Evolutionary conservation across 2,888 invertebrate genomes (phyloP), one percentile per base, ranked within the genome.

Genomic region (Anthrax anthrax): DNA sequence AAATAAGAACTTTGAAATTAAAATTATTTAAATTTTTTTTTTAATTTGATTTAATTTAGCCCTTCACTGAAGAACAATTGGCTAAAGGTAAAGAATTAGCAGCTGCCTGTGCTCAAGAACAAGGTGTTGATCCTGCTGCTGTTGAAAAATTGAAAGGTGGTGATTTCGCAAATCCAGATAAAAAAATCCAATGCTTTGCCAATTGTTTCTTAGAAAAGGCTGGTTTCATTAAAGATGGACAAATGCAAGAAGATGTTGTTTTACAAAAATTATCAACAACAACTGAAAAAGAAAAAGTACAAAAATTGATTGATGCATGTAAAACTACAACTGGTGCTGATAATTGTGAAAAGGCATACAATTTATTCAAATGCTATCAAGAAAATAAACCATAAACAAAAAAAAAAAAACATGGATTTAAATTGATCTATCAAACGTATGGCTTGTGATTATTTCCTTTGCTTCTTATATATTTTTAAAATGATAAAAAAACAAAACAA

Each of bases 181-280:
- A 47, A 1, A 57, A 55, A 42, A 18, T 54, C 4, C 61, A 64
- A 48, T 65, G 65, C 48, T 63, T 65, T 37, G 48, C 58, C 32
- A 59, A 60, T 36, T 66, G 66, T 18, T 61, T 64, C 54, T 51
- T 66, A 42, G 64, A 64, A 49, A 59, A 60, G 47, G 3, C 39
- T 3, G 63, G 60, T n/a, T 51, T 60, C 14, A 1, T 61, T 1
- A 54, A 44, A 39, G 54, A 61, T 44, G 63, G 61, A 2, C 52
- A 55, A 42, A 18, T 65, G 12, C 56, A 61, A 23, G 46, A 55
- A 9, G 56, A 50, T 16, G 43, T 39, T n/a, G 48, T 48, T 3
- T 39, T 50, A 16, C 43, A 37, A 16, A 53, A 50, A 45, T 36
- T 53, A 4, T 46, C 48, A 2, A 19, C n/a, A 12, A 41, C 34